Percentiles rank a stretch among this genome's conserved stretches.
phyloP scores from a whole-genome alignment of 2,113 vertebrate genomes.

The Shinisaurus crocodilurus region DNA sequence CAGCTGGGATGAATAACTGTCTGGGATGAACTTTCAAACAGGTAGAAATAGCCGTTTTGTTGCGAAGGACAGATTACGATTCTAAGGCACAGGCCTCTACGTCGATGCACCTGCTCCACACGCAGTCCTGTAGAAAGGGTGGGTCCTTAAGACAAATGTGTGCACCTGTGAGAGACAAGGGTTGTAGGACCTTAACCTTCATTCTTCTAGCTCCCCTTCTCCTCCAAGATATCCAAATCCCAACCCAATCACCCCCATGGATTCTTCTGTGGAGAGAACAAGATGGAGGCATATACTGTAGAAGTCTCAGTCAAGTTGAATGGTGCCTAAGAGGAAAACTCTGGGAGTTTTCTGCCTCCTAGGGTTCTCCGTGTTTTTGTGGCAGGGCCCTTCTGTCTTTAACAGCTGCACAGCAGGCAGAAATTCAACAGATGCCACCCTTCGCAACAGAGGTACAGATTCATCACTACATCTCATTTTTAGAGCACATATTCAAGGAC shows the following conservation, averaged over 20 bases:
- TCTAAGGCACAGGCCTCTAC: accelerated
- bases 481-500: background rate
- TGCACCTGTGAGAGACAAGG: background rate
- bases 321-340: background rate
- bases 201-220: background rate
- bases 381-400: background rate
- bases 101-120: background rate
- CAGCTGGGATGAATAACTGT: background rate
- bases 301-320: background rate
- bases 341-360: background rate
- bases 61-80: background rate
- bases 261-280: background rate
- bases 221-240: background rate
- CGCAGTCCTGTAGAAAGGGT: background rate
- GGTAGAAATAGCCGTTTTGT: background rate
- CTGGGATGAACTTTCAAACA: background rate
- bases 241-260: background rate
- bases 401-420: background rate
- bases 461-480: background rate
- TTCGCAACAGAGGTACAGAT: background rate
- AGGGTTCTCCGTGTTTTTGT: background rate
- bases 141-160: background rate
- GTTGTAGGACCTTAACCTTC: background rate
- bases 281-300: background rate
- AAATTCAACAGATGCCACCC: background rate